Conservation (phyloP, 2,113 vertebrate genomes). For the Bujurquina vittata region DNA sequence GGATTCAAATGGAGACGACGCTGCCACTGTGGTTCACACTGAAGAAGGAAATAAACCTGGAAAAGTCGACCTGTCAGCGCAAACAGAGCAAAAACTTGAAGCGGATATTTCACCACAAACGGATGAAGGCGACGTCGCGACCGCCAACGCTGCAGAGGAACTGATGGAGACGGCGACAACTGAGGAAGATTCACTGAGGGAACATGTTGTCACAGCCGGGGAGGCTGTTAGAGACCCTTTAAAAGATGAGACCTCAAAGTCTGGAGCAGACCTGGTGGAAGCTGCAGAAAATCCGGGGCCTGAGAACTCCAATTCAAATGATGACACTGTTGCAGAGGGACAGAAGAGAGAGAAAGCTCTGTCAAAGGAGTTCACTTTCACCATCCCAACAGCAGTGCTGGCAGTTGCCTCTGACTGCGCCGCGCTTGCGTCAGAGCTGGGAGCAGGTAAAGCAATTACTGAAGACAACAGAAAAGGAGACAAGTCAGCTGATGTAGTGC, state of each 20-base stretch:
- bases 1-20: not conserved
- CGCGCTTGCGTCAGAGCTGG: not conserved
- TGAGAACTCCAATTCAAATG: not conserved
- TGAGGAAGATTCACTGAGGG: not conserved
- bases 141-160: not conserved
- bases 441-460: slow-evolving; percentile 11
- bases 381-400: slow-evolving; percentile 13
- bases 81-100: slow-evolving; percentile 8
- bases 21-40: fast-evolving
- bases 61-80: slow-evolving; percentile 27
- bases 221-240: not conserved
- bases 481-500: not conserved
- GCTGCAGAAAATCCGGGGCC: not conserved
- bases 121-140: not conserved
- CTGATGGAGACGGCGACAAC: not conserved
- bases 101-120: slow-evolving; percentile 47
- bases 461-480: slow-evolving; percentile 8
- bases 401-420: not conserved
- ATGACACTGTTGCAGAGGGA: not conserved
- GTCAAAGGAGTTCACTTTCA: not conserved
- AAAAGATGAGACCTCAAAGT: not conserved
- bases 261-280: not conserved
- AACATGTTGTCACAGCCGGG: not conserved
- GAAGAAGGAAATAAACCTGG: not conserved
- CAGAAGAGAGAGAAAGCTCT: not conserved